Evolutionary conservation across 2,113 vertebrate species (phyloP), one percentile per base, ranked within the genome.

Genomic region (Xiphias gladius): DNA sequence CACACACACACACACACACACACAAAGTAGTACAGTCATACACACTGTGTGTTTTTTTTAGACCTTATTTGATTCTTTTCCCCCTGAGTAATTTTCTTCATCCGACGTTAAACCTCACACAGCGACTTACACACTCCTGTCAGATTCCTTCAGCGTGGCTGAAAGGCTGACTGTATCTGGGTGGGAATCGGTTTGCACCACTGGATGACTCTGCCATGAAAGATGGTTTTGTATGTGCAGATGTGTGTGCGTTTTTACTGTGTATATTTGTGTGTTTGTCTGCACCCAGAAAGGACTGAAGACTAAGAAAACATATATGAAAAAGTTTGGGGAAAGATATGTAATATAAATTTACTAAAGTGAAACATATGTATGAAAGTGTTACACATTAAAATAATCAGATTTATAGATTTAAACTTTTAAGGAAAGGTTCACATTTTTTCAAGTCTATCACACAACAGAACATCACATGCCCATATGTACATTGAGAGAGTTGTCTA

Each of bases 121-220:
- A 54, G 76, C 1, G 19, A 77, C 79, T 86, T 82, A 83, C 86
- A 86, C 86, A 58, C 76, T 82, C 65, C 84, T 24, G 89, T 85
- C 88, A 86, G 79, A 86, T 86, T 87, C 76, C 77, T 67, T 43
- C 67, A 66, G 74, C 7, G 5, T 4, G 54, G 62, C 71, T 92
- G 75, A 92, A 91, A 86, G 88, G 59, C 59, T 22, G 87, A 76
- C 86, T 91, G 75, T 89, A 83, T 86, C 80, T 77, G 80, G 67
- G 89, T 62, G 82, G 82, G 80, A 83, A 57, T 85, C 80, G 55
- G 63, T 76, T 90, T 84, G 72, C 77, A 73, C 68, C 74, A 2
- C 48, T 28, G 17, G 12, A 61, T 24, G 30, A 64, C 22, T 73
- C 78, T 43, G 35, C 52, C 32, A 57, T 87, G 76, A 90, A 88